Evolutionary conservation across 2,113 vertebrate species (phyloP), one percentile per base, ranked within the genome.

Genomic region (Taurulus bubalis): DNA sequence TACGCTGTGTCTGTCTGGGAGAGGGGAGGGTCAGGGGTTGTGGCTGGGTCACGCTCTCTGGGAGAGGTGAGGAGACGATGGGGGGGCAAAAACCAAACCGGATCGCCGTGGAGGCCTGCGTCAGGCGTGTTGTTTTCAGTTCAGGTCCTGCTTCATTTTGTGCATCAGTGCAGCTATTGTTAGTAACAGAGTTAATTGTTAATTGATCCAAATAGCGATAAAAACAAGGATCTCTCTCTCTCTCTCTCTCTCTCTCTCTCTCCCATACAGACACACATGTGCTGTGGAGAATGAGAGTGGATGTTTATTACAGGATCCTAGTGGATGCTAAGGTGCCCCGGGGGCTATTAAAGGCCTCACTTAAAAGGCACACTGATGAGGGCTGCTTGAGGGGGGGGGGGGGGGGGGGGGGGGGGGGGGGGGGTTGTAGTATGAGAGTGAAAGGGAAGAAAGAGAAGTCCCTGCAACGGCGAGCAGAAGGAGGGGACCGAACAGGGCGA

Each of bases 261-360:
- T 26, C 40, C 71, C 68, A 2, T 45, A 47, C 63, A 28, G 45
- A 10, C 20, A 1, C 26, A n/a, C 51, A 30, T 36, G 42, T 36
- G 69, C 75, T 55, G 60, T 60, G 64, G 72, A 75, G 80, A 92
- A 89, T 87, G 85, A 91, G 87, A 90, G 72, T 92, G 87, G 79
- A 88, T 88, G 84, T 93, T 94, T 94, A 94, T 93, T 89, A 87
- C 91, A 92, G 91, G 88, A 93, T 92, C 80, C 83, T 83, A n/a
- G 82, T 91, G 68, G 79, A 93, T 90, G 89, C 87, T 75, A 69
- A 89, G 84, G 85, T 85, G 83, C 91, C 87, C 81, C 75, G 75
- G 85, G 91, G 91, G 81, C 91, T 84, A 87, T 93, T 91, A 86
- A 92, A 93, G 77, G 72, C 85, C 79, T 80, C 75, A 83, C 79